Conservation (phyloP, 2,888 invertebrate species). For the Tipula helvola region DNA sequence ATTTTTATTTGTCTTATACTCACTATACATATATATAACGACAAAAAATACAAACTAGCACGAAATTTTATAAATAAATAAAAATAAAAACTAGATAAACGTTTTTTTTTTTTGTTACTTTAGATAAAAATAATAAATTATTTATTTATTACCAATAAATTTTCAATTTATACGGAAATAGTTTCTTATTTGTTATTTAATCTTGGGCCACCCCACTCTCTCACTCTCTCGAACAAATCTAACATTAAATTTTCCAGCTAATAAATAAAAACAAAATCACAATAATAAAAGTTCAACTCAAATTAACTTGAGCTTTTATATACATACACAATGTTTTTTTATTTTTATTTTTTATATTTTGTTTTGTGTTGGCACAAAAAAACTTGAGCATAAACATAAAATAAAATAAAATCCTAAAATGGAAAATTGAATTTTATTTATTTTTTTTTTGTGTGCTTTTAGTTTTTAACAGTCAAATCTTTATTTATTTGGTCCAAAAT, state of each 20-base stretch:
- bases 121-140: not conserved
- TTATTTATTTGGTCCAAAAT: not conserved
- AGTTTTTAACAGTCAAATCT: not conserved
- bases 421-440: not conserved
- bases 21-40: too few species aligned
- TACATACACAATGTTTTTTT: not conserved
- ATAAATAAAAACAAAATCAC: not conserved
- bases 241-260: not conserved
- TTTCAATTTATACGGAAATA: not conserved
- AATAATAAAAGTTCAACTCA: not conserved
- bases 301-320: not conserved
- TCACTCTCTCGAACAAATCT: not conserved
- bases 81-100: not conserved
- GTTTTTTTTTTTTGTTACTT: not conserved
- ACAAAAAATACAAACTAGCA: not conserved
- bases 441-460: not conserved
- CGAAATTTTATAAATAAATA: not conserved
- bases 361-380: not conserved
- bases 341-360: too few species aligned
- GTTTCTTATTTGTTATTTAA: not conserved
- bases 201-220: not conserved
- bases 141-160: not conserved
- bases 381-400: not conserved
- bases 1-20: not conserved
- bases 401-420: not conserved